phyloP scores from a whole-genome alignment of 2,888 invertebrate genomes.

The Xestia xanthographa region DNA sequence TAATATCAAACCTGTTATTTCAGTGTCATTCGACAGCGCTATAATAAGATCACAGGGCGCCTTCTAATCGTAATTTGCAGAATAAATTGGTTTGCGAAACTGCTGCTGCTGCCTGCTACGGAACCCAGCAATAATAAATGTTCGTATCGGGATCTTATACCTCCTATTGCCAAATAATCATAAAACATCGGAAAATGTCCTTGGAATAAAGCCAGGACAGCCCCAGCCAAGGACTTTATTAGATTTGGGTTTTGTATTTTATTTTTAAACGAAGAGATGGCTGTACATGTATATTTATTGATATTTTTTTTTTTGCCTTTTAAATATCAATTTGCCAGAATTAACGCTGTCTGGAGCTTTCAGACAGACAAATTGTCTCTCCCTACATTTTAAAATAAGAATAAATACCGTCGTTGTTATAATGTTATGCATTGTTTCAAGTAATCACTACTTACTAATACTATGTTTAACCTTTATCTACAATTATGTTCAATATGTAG shows the following conservation, averaged over 20 bases:
- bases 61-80: neutral
- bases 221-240: constrained; percentile 7
- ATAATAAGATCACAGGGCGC: neutral
- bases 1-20: neutral
- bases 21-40: neutral
- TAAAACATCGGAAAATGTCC: constrained; percentile 1
- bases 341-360: neutral
- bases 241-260: constrained; percentile 5
- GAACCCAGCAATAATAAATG: constrained; percentile 4
- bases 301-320: neutral
- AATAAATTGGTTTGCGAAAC: neutral
- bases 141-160: neutral
- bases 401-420: neutral
- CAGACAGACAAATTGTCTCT: neutral
- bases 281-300: neutral
- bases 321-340: neutral
- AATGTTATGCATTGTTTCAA: neutral
- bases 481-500: too few species aligned
- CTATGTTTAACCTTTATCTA: neutral
- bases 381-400: neutral
- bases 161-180: constrained; percentile 2
- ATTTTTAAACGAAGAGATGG: neutral
- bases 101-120: neutral
- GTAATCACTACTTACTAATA: neutral
- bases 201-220: constrained; percentile 26